phyloP scores from a whole-genome alignment of 2,888 invertebrate genomes.

The Eupithecia vulgata region DNA sequence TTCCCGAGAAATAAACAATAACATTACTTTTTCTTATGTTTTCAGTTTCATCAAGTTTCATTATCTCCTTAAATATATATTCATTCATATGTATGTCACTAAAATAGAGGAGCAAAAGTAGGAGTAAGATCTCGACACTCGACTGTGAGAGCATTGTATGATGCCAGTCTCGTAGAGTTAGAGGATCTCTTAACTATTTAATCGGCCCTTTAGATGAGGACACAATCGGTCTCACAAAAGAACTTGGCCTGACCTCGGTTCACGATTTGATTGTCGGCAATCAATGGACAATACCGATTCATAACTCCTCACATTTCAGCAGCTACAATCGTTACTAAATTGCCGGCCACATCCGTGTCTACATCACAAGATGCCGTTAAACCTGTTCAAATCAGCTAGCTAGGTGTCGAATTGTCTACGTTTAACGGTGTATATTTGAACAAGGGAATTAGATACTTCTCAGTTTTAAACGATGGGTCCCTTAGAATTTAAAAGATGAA shows the following conservation, averaged over 20 bases:
- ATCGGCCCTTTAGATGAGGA: constrained; percentile 48
- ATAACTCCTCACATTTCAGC: constrained; percentile 47
- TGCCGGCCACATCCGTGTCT: constrained; percentile 59
- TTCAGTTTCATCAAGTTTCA: too few relatives aligned
- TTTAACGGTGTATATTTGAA: constrained; percentile 54
- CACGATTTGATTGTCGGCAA: constrained; percentile 65
- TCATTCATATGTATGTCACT: background rate
- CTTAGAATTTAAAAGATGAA: constrained; percentile 10
- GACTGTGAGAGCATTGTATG: background rate
- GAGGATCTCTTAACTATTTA: constrained; percentile 34
- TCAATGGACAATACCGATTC: constrained; percentile 58
- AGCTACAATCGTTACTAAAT: constrained; percentile 59
- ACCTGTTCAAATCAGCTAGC: constrained; percentile 52
- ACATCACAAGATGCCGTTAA: constrained; percentile 59
- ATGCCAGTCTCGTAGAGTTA: constrained; percentile 20
- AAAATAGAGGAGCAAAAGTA: background rate
- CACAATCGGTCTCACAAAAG: constrained; percentile 65
- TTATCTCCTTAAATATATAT: background rate
- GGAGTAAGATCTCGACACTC: background rate
- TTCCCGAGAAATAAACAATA: background rate
- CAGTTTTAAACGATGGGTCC: background rate
- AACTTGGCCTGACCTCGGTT: constrained; percentile 63
- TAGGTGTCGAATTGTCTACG: constrained; percentile 54
- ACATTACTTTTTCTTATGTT: too few relatives aligned
- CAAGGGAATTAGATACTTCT: background rate